Base-by-base conservation (phyloP, 2,113 vertebrate genomes). In the Nesoenas mayeri region DNA sequence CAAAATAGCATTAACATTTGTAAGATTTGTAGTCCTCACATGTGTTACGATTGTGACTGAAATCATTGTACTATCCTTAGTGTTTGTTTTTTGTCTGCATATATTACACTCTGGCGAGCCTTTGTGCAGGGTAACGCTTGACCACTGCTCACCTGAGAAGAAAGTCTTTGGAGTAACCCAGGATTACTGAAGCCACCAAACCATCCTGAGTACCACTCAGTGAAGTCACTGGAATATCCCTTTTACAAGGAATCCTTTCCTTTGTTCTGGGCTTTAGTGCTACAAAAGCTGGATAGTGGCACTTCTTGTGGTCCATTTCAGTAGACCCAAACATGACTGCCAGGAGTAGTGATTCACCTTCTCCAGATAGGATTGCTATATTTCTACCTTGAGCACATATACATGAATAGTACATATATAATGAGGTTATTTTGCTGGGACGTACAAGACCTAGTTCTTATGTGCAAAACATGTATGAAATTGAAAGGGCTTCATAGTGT, bases 91-190 rank as follows among this genome's bases (percentile, higher is more conserved):
- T 54, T 93, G 1, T 5, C 15, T 2, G 1, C 12, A 11, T 42
- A 12, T 22, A 13, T 40, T 57, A 17, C 47, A 56, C 15, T 28
- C 25, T 48, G 36, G 28, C 48, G 47, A 0, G 0, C 11, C 50
- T 79, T 64, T 56, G 7, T 24, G 9, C 31, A n/a, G 7, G 7
- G 14, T 48, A 16, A 36, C 29, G 13, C 60, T 60, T 64, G 44
- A 65, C 10, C 36, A 53, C 21, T 71, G 24, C 53, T 80, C 15
- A 12, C 44, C 11, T 54, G 36, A 38, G 40, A 51, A 61, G 26
- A 67, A 71, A 93, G 15, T 9, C 12, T 20, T 29, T 42, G 44
- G 18, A 47, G 17, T 47, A 47, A 47, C 44, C 44, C 44, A 42
- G 34, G 20, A 5, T 61, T 80, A 47, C 17, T 66, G 25, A 82